Percentiles rank a stretch among this genome's conserved stretches.
Conservation (phyloP, 2,113 vertebrate genomes). For the Phodopus roborovskii region DNA sequence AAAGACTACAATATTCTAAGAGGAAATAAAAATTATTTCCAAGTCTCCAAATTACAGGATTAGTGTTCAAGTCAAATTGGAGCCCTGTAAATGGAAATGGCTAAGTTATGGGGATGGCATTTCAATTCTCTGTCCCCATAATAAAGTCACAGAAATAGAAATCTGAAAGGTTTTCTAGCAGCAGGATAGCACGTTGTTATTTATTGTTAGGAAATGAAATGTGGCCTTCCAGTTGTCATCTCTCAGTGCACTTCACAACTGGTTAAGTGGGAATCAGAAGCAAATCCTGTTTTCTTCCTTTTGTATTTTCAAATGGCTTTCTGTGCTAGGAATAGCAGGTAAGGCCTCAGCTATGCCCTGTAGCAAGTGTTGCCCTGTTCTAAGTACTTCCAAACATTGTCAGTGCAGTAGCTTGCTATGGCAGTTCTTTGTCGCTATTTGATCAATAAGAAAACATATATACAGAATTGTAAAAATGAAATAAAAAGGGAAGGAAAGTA, state of each 20-base stretch:
- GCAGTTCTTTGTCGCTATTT: background rate
- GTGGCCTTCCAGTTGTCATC: conserved; percentile 49
- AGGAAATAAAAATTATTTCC: conserved; percentile 46
- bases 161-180: conserved; percentile 51
- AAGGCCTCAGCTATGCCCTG: background rate
- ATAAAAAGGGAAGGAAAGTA: background rate
- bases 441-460: background rate
- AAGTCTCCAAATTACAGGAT: conserved; percentile 47
- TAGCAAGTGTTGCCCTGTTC: background rate
- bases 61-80: conserved; percentile 56
- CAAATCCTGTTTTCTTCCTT: conserved; percentile 36
- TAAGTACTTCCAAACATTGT: conserved; percentile 23
- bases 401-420: background rate
- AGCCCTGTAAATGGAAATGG: conserved; percentile 58
- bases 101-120: conserved; percentile 42
- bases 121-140: conserved; percentile 61
- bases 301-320: conserved; percentile 18
- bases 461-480: background rate
- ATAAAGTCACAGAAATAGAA: conserved; percentile 56
- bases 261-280: conserved; percentile 51
- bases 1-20: conserved; percentile 54
- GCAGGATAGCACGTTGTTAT: conserved; percentile 42
- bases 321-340: background rate
- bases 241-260: conserved; percentile 39
- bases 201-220: conserved; percentile 68